Evolutionary conservation across 2,797 vertebrate species (phyloP), one percentile per base, ranked within the genome.

Genomic region (Melanotaenia parkinsoni): DNA sequence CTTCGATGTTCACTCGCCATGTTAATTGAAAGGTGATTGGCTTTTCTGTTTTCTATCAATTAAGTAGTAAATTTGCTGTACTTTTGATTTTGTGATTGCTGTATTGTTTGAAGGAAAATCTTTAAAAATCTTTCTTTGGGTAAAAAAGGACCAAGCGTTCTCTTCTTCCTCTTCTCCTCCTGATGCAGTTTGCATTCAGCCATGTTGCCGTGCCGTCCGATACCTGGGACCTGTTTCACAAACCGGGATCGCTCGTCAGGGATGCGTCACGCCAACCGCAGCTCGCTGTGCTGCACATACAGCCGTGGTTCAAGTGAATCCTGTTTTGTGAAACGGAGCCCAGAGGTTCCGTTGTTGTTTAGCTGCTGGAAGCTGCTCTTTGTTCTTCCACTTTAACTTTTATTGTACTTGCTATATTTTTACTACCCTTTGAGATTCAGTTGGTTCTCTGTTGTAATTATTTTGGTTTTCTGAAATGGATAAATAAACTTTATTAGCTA

Each of bases 401-500:
- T 85, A 74, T 82, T 83, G 77, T 87, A 81, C 75, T 86, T 86
- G 68, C 47, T 85, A 91, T 88, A 86, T 94, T 95, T 95, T 96
- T 95, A 96, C 94, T 94, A 95, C 95, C 95, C 87, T 94, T 93
- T 90, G 94, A 92, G 89, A 91, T 94, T 91, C 76, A 93, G 88
- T 91, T 88, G 79, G 93, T 96, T 96, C 93, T 95, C 96, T 94
- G 93, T 95, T 95, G 94, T 96, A 92, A 93, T 95, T 94, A 93
- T 90, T 81, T 89, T 91, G 85, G 85, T 70, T 96, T 95, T 92
- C 95, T 94, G 88, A 95, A 96, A 95, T 94, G 95, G 76, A 89
- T 57, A 72, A 98, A 97, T 97, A 98, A 98, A 97, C 87, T 91
- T 96, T 93, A 94, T 89, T 95, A 95, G 91, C 93, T 94, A 93